A percentile compares a stretch with the other conserved stretches of the same genome.
Conservation (phyloP, 37 sponge, comb jelly and placozoan genomes). For the Aplysina aerophoba region DNA sequence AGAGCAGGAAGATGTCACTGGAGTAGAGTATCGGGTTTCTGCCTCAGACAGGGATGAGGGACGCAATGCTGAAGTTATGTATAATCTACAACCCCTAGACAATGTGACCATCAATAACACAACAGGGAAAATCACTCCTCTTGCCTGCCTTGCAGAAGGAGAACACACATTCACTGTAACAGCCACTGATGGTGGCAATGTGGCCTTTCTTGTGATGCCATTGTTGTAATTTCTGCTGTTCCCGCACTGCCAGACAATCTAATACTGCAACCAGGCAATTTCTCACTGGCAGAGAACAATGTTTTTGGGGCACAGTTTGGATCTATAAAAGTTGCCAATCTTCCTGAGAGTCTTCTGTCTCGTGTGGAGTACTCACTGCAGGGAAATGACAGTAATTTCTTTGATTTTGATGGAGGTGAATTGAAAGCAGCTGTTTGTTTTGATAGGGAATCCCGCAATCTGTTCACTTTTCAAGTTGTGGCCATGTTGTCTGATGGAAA, state of each 20-base stretch:
- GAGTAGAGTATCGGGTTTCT: constrained; percentile 1
- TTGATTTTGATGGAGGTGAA: constrained; percentile 40
- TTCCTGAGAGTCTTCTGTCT: neutral
- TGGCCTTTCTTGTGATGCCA: neutral
- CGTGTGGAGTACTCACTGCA: neutral
- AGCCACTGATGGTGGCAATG: constrained; percentile 53
- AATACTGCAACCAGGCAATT: neutral
- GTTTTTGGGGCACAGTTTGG: neutral
- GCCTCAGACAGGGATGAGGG: constrained; percentile 55
- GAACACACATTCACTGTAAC: constrained; percentile 28
- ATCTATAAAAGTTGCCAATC: neutral
- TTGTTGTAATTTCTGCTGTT: constrained; percentile 26
- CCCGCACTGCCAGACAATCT: constrained; percentile 32
- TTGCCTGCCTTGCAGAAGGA: constrained; percentile 10
- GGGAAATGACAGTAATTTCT: constrained; percentile 6
- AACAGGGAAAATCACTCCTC: constrained; percentile 43
- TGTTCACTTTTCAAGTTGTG: constrained; percentile 19
- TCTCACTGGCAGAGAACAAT: neutral
- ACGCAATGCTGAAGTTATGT: constrained; percentile 37
- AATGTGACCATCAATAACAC: constrained; percentile 44
- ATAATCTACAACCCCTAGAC: constrained; percentile 4
- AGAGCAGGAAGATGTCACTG: neutral
- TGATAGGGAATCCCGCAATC: constrained; percentile 42
- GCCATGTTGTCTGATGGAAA: constrained; percentile 41
- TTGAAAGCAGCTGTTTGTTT: neutral